Base-by-base conservation (phyloP, 2,113 vertebrate genomes). In the Halichoeres trimaculatus region DNA sequence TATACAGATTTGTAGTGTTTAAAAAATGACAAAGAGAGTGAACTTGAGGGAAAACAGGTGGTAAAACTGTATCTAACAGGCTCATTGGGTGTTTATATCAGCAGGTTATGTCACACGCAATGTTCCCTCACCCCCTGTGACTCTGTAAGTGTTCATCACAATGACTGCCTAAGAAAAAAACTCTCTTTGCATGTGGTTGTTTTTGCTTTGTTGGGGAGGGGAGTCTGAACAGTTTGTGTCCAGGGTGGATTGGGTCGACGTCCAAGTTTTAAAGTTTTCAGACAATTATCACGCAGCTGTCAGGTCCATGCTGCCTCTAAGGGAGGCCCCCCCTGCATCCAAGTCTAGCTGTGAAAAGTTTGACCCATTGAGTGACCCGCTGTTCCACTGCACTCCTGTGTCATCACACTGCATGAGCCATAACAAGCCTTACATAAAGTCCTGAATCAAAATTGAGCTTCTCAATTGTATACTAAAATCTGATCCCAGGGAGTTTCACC, bases 261-360 rank as follows among this genome's bases (percentile, higher is more conserved):
- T 45, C 55, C 10, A 0, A 3, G 22, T 30, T 63, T 57, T 38
- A 45, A 75, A 66, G 22, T 40, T 59, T 76, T n/a, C 10, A 2
- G 35, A 30, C 41, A 47, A 70, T 58, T 65, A 62, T 78, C 47
- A 26, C 66, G 30, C 16, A 70, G 24, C 53, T 76, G 62, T 70
- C 36, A 50, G 20, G 66, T 23, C 5, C 20, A 14, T 43, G 51
- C 30, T 66, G 62, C 47, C 14, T 22, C 68, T 66, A 7, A 8
- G 24, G 24, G 22, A 61, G 17, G 16, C 16, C 17, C 5, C 22
- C 6, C 30, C 3, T 30, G 10, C 2, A 1, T 41, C 19, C n/a
- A 10, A 9, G 13, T 16, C 35, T 5, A 74, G 26, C 16, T n/a
- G 26, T 24, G 17, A 64, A 64, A 52, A 41, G 10, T 19, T 26